phyloP scores from a whole-genome alignment of 2,888 invertebrate species.

The Cheilosia variabilis region DNA sequence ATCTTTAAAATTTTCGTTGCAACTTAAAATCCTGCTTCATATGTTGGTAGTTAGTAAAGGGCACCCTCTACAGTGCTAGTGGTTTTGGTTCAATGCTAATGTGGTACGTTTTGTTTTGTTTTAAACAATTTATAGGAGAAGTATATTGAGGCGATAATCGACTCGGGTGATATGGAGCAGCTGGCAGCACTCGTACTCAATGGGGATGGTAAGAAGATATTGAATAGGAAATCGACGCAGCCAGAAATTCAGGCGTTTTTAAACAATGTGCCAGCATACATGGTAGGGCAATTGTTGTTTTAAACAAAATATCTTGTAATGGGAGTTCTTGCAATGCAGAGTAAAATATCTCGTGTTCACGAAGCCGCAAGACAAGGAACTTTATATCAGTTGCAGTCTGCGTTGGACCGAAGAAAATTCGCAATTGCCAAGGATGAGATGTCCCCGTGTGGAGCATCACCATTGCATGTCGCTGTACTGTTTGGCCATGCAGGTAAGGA shows the following conservation, averaged over 20 bases:
- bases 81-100: not conserved
- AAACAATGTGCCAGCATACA: conserved; percentile 93
- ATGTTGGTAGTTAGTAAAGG: conserved; percentile 7
- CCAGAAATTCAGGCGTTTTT: conserved; percentile 93
- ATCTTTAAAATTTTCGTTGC: conserved; percentile 54
- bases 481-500: conserved; percentile 90
- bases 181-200: conserved; percentile 94
- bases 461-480: conserved; percentile 93
- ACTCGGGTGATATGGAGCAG: conserved; percentile 93
- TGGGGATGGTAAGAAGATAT: conserved; percentile 92
- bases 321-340: conserved; percentile 84
- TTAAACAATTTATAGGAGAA: conserved; percentile 85
- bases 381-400: conserved; percentile 92
- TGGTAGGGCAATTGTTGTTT: conserved; percentile 86
- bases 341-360: conserved; percentile 95
- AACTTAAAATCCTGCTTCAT: conserved; percentile 42
- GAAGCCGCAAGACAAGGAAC: conserved; percentile 93
- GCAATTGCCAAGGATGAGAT: conserved; percentile 93
- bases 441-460: conserved; percentile 93
- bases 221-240: conserved; percentile 89
- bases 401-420: conserved; percentile 94
- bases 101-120: not conserved
- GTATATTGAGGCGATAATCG: conserved; percentile 88
- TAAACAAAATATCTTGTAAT: not conserved
- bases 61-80: conserved; percentile 5